Conservation (phyloP, 2,888 invertebrate species). For the Dendrolimus houi region DNA sequence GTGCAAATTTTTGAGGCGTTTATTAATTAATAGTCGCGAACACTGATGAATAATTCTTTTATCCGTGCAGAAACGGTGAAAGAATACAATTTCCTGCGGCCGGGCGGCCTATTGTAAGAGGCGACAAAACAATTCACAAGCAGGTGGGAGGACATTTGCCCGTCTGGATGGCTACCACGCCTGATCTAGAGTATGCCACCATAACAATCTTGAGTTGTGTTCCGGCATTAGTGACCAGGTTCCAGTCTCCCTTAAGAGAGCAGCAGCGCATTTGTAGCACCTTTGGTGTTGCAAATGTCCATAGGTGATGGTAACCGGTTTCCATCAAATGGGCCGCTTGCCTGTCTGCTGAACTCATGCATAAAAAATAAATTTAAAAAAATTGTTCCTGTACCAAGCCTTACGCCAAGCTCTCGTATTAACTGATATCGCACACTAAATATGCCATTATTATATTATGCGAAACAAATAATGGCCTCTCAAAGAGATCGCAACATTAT, state of each 20-base stretch:
- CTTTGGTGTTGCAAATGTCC: not conserved
- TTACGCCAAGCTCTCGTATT: constrained; percentile 70
- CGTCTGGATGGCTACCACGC: not conserved
- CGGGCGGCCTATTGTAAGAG: not conserved
- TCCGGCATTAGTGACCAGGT: not conserved
- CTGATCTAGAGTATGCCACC: not conserved
- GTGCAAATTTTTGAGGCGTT: too few relatives aligned
- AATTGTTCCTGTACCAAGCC: not conserved
- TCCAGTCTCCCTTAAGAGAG: not conserved
- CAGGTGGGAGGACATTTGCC: not conserved
- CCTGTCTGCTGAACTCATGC: not conserved
- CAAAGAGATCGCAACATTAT: constrained; percentile 35
- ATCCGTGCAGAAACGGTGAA: not conserved
- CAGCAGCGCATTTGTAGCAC: not conserved
- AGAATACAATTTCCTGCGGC: not conserved
- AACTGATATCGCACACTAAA: constrained; percentile 73
- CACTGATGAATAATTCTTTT: not conserved
- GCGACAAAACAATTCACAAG: not conserved
- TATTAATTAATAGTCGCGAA: too few relatives aligned
- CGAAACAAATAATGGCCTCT: constrained; percentile 66
- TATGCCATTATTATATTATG: constrained; percentile 69
- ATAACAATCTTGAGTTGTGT: not conserved
- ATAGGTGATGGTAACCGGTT: not conserved
- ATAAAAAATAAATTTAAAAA: not conserved
- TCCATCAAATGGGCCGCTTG: not conserved